These are phyloP conservation scores for Arnoldichthys spilopterus DNA, from an alignment of 2,797 vertebrate species.

Conservation along the genomic window DNA sequence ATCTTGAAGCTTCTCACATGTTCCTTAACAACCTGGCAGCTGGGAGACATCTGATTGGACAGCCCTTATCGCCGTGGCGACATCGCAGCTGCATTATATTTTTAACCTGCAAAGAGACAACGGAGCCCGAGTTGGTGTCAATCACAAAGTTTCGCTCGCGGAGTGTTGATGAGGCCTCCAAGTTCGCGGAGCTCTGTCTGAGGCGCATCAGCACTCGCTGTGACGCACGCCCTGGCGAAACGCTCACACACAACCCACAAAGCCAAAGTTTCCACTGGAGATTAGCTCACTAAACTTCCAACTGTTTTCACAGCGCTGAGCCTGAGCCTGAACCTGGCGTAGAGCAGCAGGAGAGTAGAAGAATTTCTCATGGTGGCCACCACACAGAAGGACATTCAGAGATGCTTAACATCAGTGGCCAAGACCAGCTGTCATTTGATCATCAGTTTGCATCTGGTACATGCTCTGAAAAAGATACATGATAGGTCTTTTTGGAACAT, in stretches of 20 bases:
- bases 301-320: background rate
- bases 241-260: constrained; percentile 27
- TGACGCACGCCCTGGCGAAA: background rate
- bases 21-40: constrained; percentile 64
- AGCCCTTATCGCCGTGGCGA: constrained; percentile 56
- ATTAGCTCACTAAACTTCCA: constrained; percentile 35
- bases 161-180: constrained; percentile 48
- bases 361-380: background rate
- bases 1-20: constrained; percentile 53
- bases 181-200: constrained; percentile 30
- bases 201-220: constrained; percentile 26
- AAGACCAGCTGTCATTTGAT: no score
- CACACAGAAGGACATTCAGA: background rate
- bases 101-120: constrained; percentile 57
- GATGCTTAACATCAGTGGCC: background rate
- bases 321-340: background rate
- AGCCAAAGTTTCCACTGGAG: constrained; percentile 42
- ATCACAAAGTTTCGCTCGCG: constrained; percentile 50
- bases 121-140: constrained; percentile 56
- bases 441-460: no score
- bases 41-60: constrained; percentile 60
- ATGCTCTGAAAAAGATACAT: no score
- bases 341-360: background rate
- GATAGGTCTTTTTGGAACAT: no score
- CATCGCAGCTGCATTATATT: constrained; percentile 60